Evolutionary conservation across 1,140 invertebrate genomes (phyloP), one percentile per base, ranked within the genome.

Genomic region (Lasaia peninsularis): DNA sequence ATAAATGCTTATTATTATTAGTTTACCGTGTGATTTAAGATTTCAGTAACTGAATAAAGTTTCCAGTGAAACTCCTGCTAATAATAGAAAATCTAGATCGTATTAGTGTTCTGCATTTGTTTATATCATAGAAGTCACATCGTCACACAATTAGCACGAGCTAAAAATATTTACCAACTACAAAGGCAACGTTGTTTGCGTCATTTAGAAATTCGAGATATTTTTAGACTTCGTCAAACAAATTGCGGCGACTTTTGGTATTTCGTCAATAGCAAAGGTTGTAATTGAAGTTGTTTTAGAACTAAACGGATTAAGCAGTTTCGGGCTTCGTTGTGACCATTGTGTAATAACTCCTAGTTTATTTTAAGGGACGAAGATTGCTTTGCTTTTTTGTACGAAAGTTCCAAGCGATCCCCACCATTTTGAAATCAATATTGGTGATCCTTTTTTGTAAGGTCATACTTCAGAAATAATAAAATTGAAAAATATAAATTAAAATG

Each of bases 61-160:
- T 28, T 6, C 24, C 24, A 28, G 8, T 28, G 24, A 28, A 6
- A 28, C 5, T 28, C 8, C 8, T 28, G 24, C 24, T 28, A 28
- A 28, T 28, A 28, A 28, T 2, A 28, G 24, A 28, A 28, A 28
- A 40, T 14, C 12, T 40, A 40, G 37, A 40, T 40, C 37, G 0
- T 28, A 4, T 28, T 10, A 40, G 37, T 2, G 5, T 8, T 2
- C 14, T 10, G 4, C 1, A 44, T 44, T 44, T 44, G 37, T 44
- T 44, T 44, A 40, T 44, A 44, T 44, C 18, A 10, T n/a, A 44
- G 40, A 16, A 18, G 16, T 44, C 18, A 5, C 40, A 44, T 44
- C 40, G 40, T 44, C 16, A 44, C 40, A 40, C 18, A 48, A 48
- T 48, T 48, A 48, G 20, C 40, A 18, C 40, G 40, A 21, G 40